A percentile compares a stretch with the other conserved stretches of the same genome.
Evolutionary conservation across 2,888 invertebrate species (phyloP).

Genomic region (Corbicula japonica): DNA sequence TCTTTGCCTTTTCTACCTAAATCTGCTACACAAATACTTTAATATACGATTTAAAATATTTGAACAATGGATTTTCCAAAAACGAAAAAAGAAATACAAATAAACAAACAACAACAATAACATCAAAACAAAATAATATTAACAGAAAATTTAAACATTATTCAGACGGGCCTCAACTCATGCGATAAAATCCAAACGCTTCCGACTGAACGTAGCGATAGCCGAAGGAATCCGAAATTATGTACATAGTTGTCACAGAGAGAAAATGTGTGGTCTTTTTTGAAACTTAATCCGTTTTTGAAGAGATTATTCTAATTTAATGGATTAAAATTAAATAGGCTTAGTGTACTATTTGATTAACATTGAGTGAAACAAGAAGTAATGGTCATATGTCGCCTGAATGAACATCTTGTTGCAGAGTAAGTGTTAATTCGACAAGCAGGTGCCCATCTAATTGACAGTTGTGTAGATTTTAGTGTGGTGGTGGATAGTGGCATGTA

Average conservation of each 20-base stretch:
- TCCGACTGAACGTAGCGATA: conserved; percentile 65
- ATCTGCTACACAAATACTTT: too few relatives aligned
- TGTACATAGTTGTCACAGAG: conserved; percentile 69
- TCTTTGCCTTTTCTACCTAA: too few relatives aligned
- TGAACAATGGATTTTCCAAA: too few relatives aligned
- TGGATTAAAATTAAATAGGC: conserved; percentile 41
- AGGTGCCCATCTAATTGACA: too few relatives aligned
- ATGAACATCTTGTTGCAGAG: conserved; percentile 83
- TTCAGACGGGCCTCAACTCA: conserved; percentile 14
- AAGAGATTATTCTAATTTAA: conserved; percentile 23
- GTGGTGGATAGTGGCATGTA: too few relatives aligned
- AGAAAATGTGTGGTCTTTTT: conserved; percentile 55
- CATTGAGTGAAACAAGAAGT: conserved; percentile 47
- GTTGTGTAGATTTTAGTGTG: too few relatives aligned
- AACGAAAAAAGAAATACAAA: too few relatives aligned
- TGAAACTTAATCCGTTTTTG: conserved; percentile 44
- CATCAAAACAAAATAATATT: too few relatives aligned
- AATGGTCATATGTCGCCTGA: conserved; percentile 71
- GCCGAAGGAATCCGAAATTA: conserved; percentile 65
- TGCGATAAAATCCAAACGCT: conserved; percentile 26
- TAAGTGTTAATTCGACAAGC: conserved; percentile 69
- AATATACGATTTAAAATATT: too few relatives aligned
- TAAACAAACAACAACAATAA: too few relatives aligned
- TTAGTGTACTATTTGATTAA: conserved; percentile 26
- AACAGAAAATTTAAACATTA: not conserved